Evolutionary conservation across 2,113 vertebrate species (phyloP).

Genomic region (Acrocephalus arundinaceus): DNA sequence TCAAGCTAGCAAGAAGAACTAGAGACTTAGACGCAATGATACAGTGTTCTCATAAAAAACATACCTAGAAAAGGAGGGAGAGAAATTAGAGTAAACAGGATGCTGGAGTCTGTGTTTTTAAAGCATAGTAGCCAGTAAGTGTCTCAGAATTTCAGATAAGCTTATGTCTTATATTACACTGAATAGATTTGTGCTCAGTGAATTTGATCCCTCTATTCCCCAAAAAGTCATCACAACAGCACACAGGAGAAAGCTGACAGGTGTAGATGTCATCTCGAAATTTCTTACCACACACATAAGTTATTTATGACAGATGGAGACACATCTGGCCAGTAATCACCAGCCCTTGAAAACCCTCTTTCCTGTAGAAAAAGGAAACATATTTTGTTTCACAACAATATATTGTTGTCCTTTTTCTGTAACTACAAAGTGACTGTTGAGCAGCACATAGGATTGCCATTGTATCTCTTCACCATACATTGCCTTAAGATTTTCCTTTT

Average conservation of each 20-base stretch:
- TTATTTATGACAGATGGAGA: neutral
- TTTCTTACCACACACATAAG: neutral
- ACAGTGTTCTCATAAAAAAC: neutral
- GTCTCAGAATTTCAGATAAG: neutral
- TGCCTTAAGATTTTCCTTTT: neutral
- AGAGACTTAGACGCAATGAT: neutral
- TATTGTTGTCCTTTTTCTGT: neutral
- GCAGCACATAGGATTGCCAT: neutral
- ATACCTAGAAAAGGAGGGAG: neutral
- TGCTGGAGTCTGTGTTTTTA: neutral
- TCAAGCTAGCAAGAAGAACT: conserved; percentile 15
- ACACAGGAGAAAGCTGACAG: neutral
- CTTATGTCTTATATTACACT: neutral
- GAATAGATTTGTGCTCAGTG: neutral
- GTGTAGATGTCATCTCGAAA: neutral
- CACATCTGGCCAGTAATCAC: neutral
- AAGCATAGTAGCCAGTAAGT: neutral
- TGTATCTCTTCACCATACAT: neutral
- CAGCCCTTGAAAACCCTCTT: neutral
- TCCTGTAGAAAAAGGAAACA: neutral
- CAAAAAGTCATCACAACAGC: neutral
- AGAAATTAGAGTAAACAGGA: neutral
- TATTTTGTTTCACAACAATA: neutral
- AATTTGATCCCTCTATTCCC: neutral
- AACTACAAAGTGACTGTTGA: neutral